These are phyloP conservation scores for Teleiodes luculella DNA, from an alignment of 2,888 invertebrate species.

Conservation along the genomic window DNA sequence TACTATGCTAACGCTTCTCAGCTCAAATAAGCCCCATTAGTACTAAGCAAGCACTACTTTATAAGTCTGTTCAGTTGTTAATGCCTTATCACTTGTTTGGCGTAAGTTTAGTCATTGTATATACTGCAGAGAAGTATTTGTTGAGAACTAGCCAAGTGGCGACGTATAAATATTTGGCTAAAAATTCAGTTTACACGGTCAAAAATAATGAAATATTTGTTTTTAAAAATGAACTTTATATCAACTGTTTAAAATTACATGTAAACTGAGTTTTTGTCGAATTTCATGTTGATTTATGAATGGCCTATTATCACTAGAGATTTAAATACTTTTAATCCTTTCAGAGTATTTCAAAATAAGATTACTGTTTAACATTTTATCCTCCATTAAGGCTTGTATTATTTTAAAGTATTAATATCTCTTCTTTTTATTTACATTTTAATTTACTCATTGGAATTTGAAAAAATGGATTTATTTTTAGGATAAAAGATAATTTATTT, in stretches of 20 bases:
- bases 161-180: conserved; percentile 39
- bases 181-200: background rate
- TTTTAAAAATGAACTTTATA: no score
- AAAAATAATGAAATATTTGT: no score
- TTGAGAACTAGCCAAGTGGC: conserved; percentile 61
- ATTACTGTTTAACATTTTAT: conserved; percentile 64
- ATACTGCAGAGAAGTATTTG: conserved; percentile 62
- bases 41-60: conserved; percentile 69
- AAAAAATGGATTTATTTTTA: conserved; percentile 24
- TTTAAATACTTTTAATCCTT: conserved; percentile 54
- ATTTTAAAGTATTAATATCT: conserved; percentile 68
- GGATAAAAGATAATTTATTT: conserved; percentile 31
- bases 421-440: conserved; percentile 41
- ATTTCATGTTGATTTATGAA: conserved; percentile 43
- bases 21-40: conserved; percentile 69
- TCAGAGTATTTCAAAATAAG: conserved; percentile 58
- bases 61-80: conserved; percentile 61
- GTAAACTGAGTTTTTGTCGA: background rate
- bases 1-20: conserved; percentile 48
- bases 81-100: conserved; percentile 62
- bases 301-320: conserved; percentile 65
- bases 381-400: conserved; percentile 64
- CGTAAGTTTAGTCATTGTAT: conserved; percentile 65
- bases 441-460: conserved; percentile 35
- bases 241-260: background rate